phyloP scores from a whole-genome alignment of 2,797 vertebrate species.

The Hydrolagus colliei region DNA sequence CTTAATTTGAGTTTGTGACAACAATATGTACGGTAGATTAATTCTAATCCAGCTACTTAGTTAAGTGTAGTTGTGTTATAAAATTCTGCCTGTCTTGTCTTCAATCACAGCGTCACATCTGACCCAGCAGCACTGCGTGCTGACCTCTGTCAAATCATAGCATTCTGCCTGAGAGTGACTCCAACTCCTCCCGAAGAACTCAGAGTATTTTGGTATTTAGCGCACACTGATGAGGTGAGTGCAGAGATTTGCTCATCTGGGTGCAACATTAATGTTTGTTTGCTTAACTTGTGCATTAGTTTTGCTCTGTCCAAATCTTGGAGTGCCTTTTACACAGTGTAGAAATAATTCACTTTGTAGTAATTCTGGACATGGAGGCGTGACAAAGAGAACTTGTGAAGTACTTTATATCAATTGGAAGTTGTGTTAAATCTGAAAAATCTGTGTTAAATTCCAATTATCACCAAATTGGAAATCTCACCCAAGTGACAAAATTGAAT shows the following conservation, averaged over 20 bases:
- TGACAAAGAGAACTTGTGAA: background rate
- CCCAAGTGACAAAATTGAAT: background rate
- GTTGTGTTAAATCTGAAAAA: background rate
- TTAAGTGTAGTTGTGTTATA: background rate
- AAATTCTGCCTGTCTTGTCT: background rate
- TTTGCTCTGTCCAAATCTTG: background rate
- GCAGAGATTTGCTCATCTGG: background rate
- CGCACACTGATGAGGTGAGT: slow-evolving; percentile 67
- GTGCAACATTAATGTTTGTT: background rate
- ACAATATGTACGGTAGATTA: too few relatives aligned
- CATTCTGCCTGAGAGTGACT: slow-evolving; percentile 78
- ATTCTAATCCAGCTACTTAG: too few relatives aligned
- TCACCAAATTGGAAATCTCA: background rate
- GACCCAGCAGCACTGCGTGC: slow-evolving; percentile 47
- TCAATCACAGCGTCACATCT: slow-evolving; percentile 56
- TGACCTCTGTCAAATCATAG: slow-evolving; percentile 67
- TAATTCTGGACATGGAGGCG: background rate
- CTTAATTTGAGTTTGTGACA: too few relatives aligned
- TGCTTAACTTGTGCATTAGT: background rate
- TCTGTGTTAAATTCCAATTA: too few relatives aligned
- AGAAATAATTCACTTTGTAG: background rate
- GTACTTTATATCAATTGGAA: background rate
- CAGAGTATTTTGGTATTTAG: slow-evolving; percentile 72
- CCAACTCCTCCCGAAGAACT: slow-evolving; percentile 72
- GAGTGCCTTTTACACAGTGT: background rate